Base-by-base conservation (phyloP, 2,888 invertebrate genomes). In the Drosophila austrosaltans region DNA sequence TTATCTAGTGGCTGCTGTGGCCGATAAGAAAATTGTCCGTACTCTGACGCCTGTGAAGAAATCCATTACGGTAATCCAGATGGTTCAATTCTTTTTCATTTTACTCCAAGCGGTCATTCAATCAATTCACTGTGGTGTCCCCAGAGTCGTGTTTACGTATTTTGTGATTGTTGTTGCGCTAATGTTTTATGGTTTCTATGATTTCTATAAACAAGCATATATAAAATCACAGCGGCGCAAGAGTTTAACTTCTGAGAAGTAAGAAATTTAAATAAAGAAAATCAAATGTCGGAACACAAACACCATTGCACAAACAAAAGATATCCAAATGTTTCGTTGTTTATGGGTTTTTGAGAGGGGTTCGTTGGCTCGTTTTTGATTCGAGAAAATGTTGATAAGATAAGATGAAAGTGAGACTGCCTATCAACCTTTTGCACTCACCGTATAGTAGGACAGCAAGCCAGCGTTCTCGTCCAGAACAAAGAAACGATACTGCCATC, bases 401-500 rank as follows among this genome's bases (percentile, higher is more conserved):
- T 57, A 57, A 57, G 22, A 12, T 22, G n/a, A 12, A n/a, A 22
- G 16, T 63, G 44, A 42, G 54, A 10, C 10, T 28, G 30, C 54
- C 64, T 54, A 64, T 58, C 54, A 64, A 64, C 32, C 53, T 16
- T 8, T 8, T 57, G 1, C 44, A 94, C 97, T 95, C 93, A 98
- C 98, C 93, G 99, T 99, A 92, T 98, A 99, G 93, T 99, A 99
- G 6, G 98, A 98, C 70, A 99, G 94, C 74, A 99, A 94, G 63
- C 98, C 99, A 84, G 98, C 97, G 93, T 97, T 98, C 93, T 98
- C 98, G 93, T 99, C 99, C 88, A 99, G 93, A 88, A 99, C 99
- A 93, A 99, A 99, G 98, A 99, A 99, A 82, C 99, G 95, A 93
- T 98, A 99, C 93, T 99, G 99, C 99, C 99, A 99, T 81, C 99